Evolutionary conservation across 2,797 vertebrate genomes (phyloP), one percentile per base, ranked within the genome.

Genomic region (Poeciliopsis gracilis): DNA sequence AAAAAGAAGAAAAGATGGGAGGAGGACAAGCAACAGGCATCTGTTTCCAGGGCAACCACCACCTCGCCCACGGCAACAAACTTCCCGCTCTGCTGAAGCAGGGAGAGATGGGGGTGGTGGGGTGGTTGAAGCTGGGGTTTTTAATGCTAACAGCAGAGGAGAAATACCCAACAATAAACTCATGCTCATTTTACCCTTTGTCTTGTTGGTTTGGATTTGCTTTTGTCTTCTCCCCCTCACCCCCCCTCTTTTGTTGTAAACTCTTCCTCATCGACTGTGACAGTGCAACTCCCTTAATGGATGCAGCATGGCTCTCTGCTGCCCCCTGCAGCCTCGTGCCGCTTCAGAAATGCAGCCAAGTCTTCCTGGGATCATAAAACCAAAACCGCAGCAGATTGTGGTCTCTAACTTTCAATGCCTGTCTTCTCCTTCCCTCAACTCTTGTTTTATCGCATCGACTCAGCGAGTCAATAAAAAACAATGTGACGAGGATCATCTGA

Each of bases 1-100:
- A 36, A 51, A 23, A 28, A 43, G 25, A 61, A 61, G 28, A 61
- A 75, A 38, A 49, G 70, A 74, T 72, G 51, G 79, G 73, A 82
- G 74, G 66, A 67, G 86, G 67, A 51, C 33, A 47, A 88, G 89
- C 84, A 90, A 89, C 90, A 89, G 88, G 85, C 89, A 87, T 91
- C 86, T 78, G 94, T 95, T 92, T 85, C 94, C 90, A 92, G 92
- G 82, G 92, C 88, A 92, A 95, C 93, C 84, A 75, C 46, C 84
- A 87, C 87, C 90, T 91, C 89, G 86, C 93, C 89, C 86, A 91
- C 88, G 78, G 91, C 87, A 88, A 84, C 90, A 92, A 92, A 93
- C 91, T 92, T 93, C 85, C 81, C 86, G 87, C 87, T 88, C 82
- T 82, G 88, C 46, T 76, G 82, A 88, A 86, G 87, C 89, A 81